Conservation (phyloP, 30 jellyfish, hydroid and myxozoan species). For the Turritopsis rubra region DNA sequence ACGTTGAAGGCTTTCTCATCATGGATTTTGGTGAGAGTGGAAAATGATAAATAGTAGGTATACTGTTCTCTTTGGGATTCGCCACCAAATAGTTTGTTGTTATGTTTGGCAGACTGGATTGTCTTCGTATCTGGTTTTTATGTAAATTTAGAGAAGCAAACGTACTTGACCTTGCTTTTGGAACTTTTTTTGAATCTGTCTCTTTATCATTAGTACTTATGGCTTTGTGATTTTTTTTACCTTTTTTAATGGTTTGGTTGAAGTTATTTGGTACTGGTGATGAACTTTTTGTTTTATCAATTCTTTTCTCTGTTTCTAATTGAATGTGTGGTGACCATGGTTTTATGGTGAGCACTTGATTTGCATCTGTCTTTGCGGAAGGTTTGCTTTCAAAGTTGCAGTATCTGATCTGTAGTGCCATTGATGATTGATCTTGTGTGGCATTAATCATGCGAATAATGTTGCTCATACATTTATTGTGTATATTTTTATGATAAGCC, state of each 20-base stretch:
- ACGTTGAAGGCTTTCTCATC: constrained; percentile 14
- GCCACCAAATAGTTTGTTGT: constrained; percentile 84
- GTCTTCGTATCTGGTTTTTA: constrained; percentile 39
- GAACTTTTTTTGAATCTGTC: neutral
- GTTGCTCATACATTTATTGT: neutral
- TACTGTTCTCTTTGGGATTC: constrained; percentile 31
- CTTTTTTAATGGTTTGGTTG: neutral
- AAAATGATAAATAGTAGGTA: constrained; percentile 42
- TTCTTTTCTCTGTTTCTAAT: neutral
- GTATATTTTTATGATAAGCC: constrained; percentile 8
- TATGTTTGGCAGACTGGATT: constrained; percentile 84
- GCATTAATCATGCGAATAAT: neutral
- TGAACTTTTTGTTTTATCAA: neutral
- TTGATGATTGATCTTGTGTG: neutral
- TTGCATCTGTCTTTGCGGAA: neutral
- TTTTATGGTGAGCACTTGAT: neutral
- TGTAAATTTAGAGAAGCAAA: neutral
- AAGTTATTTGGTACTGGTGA: neutral
- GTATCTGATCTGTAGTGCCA: neutral
- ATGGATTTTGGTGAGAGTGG: constrained; percentile 46
- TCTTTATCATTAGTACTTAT: constrained; percentile 1
- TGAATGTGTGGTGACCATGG: constrained; percentile 10
- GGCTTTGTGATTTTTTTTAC: neutral
- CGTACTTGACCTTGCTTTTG: neutral
- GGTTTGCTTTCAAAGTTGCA: neutral